Evolutionary conservation across 2,888 invertebrate genomes (phyloP).

Genomic region (Pomacea canaliculata): DNA sequence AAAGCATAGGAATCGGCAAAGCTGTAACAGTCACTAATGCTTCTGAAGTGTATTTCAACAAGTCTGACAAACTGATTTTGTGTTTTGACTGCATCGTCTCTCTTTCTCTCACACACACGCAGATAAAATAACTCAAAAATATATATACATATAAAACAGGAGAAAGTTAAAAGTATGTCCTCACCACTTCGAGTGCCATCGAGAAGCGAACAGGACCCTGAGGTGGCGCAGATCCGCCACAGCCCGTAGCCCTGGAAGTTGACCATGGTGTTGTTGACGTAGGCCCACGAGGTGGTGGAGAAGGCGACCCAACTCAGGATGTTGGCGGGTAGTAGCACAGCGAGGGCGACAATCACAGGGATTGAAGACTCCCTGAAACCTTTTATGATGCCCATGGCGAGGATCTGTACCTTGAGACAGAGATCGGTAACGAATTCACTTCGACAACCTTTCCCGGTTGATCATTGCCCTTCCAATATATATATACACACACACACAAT

Average conservation of each 20-base stretch:
- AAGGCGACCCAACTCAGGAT: conserved; percentile 29
- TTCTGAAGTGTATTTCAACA: too few relatives aligned
- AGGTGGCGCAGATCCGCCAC: conserved; percentile 10
- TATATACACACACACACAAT: too few relatives aligned
- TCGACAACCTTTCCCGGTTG: too few relatives aligned
- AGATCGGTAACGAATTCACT: too few relatives aligned
- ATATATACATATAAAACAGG: too few relatives aligned
- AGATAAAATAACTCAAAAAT: too few relatives aligned
- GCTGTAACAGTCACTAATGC: not conserved
- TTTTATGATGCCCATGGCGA: conserved; percentile 22
- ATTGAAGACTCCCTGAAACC: conserved; percentile 24
- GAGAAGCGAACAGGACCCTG: not conserved
- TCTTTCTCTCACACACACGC: too few relatives aligned
- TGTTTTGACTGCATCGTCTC: too few relatives aligned
- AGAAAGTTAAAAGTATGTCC: not conserved
- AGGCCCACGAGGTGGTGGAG: conserved; percentile 26
- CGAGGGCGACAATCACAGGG: conserved; percentile 18
- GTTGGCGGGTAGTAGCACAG: conserved; percentile 21
- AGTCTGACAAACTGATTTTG: too few relatives aligned
- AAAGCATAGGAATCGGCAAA: not conserved
- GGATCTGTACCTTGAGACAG: too few relatives aligned
- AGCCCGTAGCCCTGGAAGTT: conserved; percentile 12
- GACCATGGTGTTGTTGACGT: not conserved
- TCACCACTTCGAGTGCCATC: conserved; percentile 15
- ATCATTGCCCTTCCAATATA: too few relatives aligned